phyloP scores from a whole-genome alignment of 92 coral and sea anemone genomes.

The Parazoanthus swiftii region DNA sequence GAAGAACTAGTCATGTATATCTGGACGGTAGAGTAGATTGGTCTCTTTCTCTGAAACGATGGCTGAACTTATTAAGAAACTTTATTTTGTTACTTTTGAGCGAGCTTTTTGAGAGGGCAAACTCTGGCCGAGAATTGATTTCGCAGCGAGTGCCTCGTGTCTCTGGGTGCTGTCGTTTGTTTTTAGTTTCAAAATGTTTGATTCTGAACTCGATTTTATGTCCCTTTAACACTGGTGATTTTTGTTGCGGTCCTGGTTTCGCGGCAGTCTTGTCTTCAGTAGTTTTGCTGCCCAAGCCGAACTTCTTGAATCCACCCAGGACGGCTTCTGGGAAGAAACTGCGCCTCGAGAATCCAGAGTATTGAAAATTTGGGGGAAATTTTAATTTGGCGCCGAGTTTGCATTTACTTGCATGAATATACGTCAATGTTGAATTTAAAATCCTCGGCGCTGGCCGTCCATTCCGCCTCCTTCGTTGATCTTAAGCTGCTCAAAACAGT shows the following conservation, averaged over 20 bases:
- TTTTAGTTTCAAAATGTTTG: neutral
- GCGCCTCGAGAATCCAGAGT: neutral
- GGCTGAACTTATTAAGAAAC: neutral
- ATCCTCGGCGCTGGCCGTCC: neutral
- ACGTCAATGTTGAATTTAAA: neutral
- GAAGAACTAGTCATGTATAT: too few relatives aligned
- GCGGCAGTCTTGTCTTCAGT: too few relatives aligned
- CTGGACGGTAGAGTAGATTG: neutral
- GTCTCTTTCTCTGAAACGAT: neutral
- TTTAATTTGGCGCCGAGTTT: neutral
- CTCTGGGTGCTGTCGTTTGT: constrained; percentile 12
- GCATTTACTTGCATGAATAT: neutral
- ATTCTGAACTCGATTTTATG: neutral
- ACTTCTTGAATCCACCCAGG: too few relatives aligned
- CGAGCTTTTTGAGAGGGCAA: neutral
- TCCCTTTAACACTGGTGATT: neutral
- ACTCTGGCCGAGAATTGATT: constrained; percentile 36
- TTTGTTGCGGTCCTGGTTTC: neutral
- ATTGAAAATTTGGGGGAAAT: neutral
- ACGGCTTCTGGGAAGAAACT: neutral
- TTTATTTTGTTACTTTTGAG: neutral
- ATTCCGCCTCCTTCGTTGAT: neutral
- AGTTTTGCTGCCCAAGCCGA: too few relatives aligned
- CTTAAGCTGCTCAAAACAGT: neutral
- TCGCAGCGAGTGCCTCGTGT: constrained; percentile 46